Percentiles rank a stretch among this genome's conserved stretches.
Evolutionary conservation across 2,797 vertebrate genomes (phyloP).

Genomic region (Stomatorhinus walkeri): DNA sequence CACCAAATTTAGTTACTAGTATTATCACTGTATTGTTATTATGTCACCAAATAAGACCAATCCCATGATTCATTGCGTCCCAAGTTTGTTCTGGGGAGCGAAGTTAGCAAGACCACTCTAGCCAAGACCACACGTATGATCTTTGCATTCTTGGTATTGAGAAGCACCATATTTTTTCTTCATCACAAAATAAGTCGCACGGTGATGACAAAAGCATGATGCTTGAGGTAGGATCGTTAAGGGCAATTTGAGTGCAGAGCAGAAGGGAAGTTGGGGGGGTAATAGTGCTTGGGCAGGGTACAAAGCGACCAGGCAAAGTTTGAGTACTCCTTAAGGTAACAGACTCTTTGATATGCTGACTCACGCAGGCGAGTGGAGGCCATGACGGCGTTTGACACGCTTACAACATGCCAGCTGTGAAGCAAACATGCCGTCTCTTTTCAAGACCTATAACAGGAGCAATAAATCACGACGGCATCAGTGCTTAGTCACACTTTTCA

Average conservation of each 20-base stretch:
- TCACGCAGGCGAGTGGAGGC: neutral
- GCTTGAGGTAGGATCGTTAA: neutral
- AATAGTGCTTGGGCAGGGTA: neutral
- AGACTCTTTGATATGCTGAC: neutral
- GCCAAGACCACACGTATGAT: neutral
- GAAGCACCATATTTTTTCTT: neutral
- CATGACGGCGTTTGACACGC: neutral
- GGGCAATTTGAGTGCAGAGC: neutral
- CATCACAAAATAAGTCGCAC: neutral
- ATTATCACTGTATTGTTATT: neutral
- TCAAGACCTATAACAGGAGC: neutral
- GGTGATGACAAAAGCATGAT: neutral
- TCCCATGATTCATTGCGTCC: neutral
- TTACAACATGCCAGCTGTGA: neutral
- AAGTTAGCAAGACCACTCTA: neutral
- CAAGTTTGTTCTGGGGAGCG: neutral
- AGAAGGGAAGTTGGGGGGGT: neutral
- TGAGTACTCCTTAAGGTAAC: neutral
- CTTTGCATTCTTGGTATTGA: neutral
- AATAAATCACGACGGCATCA: neutral
- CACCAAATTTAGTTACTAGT: neutral
- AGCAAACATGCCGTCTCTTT: neutral
- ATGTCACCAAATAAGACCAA: neutral
- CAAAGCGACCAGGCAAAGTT: neutral
- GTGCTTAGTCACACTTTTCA: neutral